Base-by-base conservation (phyloP, 1,140 invertebrate genomes). In the Calephelis virginiensis region DNA sequence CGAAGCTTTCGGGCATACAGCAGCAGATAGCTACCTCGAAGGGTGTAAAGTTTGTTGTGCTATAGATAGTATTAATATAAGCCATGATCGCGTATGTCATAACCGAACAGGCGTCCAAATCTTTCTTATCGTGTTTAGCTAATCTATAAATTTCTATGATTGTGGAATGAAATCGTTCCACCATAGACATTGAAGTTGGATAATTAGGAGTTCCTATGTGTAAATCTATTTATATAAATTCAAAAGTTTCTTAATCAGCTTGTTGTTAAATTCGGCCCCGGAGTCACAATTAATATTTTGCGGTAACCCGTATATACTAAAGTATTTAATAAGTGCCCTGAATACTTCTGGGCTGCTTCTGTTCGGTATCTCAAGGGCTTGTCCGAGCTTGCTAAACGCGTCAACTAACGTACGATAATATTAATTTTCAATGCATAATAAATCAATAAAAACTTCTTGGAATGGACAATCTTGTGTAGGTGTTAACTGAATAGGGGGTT, bases 11-110 rank as follows among this genome's bases (percentile, higher is more conserved):
- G n/a, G n/a, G n/a, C n/a, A n/a, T n/a, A n/a, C n/a, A n/a, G n/a
- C n/a, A n/a, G n/a, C n/a, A n/a, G n/a, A n/a, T n/a, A n/a, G 73
- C 68, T 48, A 77, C 61, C 73, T 80, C 76, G 40, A 76, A 80
- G 10, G 75, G 77, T 3, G 75, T 72, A 13, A 76, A 65, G 10
- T 64, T 67, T 0, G 74, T 75, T 14, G 48, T 63, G 1, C 62
- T 68, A 50, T 80, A 75, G 37, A 77, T 77, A 4, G 68, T 68
- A 9, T 74, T 48, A 56, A 76, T 80, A 61, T 80, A 80, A 11
- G 74, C 67, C 70, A 73, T 74, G n/a, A 76, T 67, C 5, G 74
- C 62, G 62, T 77, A 75, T 12, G 67, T 73, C 73, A 79, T 79
- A 46, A 66, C 64, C 1, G 56, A 66, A 47, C 53, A 56, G 8